Evolutionary conservation across 1,140 invertebrate genomes (phyloP).

Genomic region (Nautilus pompilius): DNA sequence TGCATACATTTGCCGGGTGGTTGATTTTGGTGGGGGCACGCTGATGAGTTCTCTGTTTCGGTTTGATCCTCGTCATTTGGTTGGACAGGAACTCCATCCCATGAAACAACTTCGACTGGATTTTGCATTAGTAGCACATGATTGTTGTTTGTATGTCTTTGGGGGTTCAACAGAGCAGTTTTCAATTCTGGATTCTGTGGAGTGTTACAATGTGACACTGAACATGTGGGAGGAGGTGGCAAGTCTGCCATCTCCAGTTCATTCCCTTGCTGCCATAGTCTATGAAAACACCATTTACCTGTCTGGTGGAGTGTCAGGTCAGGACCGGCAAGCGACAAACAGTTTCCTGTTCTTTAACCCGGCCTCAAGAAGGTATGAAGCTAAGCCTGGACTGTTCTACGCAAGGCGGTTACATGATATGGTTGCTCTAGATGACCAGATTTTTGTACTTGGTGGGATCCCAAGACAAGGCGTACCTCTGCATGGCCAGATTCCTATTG

Average conservation of each 20-base stretch:
- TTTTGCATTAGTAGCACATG: slow-evolving; percentile 62
- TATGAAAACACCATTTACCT: slow-evolving; percentile 43
- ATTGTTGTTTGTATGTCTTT: slow-evolving; percentile 81
- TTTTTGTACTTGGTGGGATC: slow-evolving; percentile 50
- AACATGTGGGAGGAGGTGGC: slow-evolving; percentile 76
- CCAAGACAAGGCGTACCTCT: slow-evolving; percentile 39
- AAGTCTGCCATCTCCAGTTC: slow-evolving; percentile 63
- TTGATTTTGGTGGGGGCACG: slow-evolving; percentile 52
- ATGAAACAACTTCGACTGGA: slow-evolving; percentile 46
- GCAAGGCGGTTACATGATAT: slow-evolving; percentile 51
- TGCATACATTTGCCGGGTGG: slow-evolving; percentile 48
- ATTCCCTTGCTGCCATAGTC: slow-evolving; percentile 42
- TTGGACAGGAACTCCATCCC: slow-evolving; percentile 44
- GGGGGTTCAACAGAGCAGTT: slow-evolving; percentile 92
- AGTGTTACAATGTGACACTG: slow-evolving; percentile 75
- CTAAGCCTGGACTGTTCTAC: slow-evolving; percentile 47
- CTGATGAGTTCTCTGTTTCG: slow-evolving; percentile 48
- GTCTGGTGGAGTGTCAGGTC: slow-evolving; percentile 45
- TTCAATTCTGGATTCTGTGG: slow-evolving; percentile 77
- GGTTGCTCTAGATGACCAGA: slow-evolving; percentile 34
- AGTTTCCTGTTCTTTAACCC: slow-evolving; percentile 42
- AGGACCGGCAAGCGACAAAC: slow-evolving; percentile 42
- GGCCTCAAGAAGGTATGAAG: slow-evolving; percentile 33
- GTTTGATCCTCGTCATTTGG: slow-evolving; percentile 51
- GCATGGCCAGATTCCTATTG: slow-evolving; percentile 50